Conservation (phyloP, 2,113 vertebrate species). For the Syngnathus typhle region DNA sequence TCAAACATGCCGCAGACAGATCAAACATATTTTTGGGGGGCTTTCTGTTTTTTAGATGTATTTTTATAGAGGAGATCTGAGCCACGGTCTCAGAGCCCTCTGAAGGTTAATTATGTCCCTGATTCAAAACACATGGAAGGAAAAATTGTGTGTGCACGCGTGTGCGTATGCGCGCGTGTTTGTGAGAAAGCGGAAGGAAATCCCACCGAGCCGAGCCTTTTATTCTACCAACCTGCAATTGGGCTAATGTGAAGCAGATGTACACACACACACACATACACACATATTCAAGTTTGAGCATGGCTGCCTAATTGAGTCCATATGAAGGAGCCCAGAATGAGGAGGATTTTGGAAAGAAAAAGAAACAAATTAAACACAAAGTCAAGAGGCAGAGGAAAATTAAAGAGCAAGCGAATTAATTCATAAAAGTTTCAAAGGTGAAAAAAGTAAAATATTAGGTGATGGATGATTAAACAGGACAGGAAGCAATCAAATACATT, state of each 20-base stretch:
- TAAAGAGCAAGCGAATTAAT: slow-evolving; percentile 2
- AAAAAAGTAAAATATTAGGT: slow-evolving; percentile 1
- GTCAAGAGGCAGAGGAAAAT: background rate
- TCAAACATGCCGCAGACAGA: slow-evolving; percentile 44
- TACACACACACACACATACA: slow-evolving; percentile 41
- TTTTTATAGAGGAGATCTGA: slow-evolving; percentile 64
- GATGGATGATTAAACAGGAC: slow-evolving; percentile 1
- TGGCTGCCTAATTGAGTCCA: slow-evolving; percentile 87
- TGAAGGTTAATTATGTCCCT: slow-evolving; percentile 74
- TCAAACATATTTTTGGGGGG: slow-evolving; percentile 48
- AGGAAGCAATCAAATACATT: slow-evolving; percentile 10
- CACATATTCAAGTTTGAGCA: slow-evolving; percentile 67
- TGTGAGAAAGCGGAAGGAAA: slow-evolving; percentile 83
- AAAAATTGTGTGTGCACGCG: slow-evolving; percentile 35
- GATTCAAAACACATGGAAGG: slow-evolving; percentile 72
- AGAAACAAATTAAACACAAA: slow-evolving; percentile 12
- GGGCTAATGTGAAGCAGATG: slow-evolving; percentile 87
- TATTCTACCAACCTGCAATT: slow-evolving; percentile 93
- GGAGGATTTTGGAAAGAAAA: slow-evolving; percentile 6
- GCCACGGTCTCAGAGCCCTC: slow-evolving; percentile 61
- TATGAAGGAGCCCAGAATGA: slow-evolving; percentile 68
- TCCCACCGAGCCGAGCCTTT: slow-evolving; percentile 80
- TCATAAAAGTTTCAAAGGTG: background rate
- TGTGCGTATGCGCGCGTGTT: slow-evolving; percentile 32
- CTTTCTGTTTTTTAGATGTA: slow-evolving; percentile 59